Base-by-base conservation (phyloP, 2,888 invertebrate genomes). In the Phorcus lineatus region DNA sequence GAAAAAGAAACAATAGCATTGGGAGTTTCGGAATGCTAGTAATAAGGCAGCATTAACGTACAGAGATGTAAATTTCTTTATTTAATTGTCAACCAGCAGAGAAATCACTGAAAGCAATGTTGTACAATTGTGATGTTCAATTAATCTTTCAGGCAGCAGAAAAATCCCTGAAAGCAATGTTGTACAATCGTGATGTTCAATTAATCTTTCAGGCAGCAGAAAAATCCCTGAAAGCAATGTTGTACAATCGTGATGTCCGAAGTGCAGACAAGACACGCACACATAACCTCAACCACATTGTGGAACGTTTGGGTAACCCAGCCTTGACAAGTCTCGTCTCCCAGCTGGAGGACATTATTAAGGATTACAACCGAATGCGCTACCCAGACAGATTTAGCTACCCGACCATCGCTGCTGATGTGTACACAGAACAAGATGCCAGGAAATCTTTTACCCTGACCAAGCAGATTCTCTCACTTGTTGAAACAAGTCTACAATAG, bases 151-250 rank as follows among this genome's bases (percentile, higher is more conserved):
- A n/a, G n/a, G n/a, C n/a, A n/a, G n/a, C n/a, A n/a, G n/a, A n/a
- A n/a, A n/a, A n/a, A n/a, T n/a, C n/a, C n/a, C n/a, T 36, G 36
- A 36, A 4, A 7, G 7, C 2, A 36, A 36, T 36, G 36, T 36
- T 36, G 36, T 36, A n/a, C n/a, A n/a, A n/a, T n/a, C n/a, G n/a
- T n/a, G n/a, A n/a, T n/a, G n/a, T 36, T 36, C 36, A 4, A 36
- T 36, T 36, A 4, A 36, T 36, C 36, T 36, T 36, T 36, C 78
- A 85, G 85, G 82, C 84, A 0, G 84, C 82, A 11, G 86, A 86
- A 70, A 86, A 86, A 76, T 84, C 85, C 0, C 40, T 86, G 31
- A 84, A 82, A 70, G 83, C 85, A 11, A 75, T 80, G 16, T 57
- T 80, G 17, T 82, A 78, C 31, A 62, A 52, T 17, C 62, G 53